phyloP scores from a whole-genome alignment of 2,797 vertebrate species.

The Rhinogobio ventralis region DNA sequence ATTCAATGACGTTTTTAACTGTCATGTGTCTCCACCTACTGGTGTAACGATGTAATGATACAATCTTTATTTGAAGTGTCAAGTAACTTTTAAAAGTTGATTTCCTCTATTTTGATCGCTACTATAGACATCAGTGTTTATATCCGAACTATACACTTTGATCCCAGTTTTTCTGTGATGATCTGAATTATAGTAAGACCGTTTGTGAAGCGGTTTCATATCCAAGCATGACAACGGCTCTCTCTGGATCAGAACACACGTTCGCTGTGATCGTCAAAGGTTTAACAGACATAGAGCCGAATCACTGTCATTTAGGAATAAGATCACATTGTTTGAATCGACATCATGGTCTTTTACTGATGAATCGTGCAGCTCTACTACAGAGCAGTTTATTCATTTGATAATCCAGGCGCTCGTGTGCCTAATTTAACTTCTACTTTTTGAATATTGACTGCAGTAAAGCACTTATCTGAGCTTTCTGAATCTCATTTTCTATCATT shows the following conservation, averaged over 20 bases:
- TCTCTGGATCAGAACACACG: background rate
- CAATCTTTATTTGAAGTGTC: background rate
- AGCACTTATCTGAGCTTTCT: background rate
- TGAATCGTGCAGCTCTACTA: background rate
- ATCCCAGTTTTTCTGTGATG: background rate
- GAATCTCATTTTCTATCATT: background rate
- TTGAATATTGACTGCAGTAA: background rate
- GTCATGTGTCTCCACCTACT: background rate
- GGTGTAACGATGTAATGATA: background rate
- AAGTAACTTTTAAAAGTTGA: background rate
- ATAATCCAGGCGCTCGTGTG: background rate
- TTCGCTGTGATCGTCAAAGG: background rate
- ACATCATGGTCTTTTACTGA: background rate
- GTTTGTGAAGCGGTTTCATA: background rate
- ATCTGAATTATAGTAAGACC: background rate
- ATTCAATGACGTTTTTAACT: background rate
- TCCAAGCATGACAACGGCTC: background rate
- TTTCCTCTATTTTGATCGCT: background rate
- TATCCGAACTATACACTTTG: background rate
- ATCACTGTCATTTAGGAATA: background rate
- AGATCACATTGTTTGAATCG: too few relatives aligned
- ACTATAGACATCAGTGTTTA: too few relatives aligned
- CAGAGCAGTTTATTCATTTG: background rate
- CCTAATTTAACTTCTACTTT: background rate
- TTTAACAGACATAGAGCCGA: background rate